Percentiles rank a stretch among this genome's conserved stretches.
Conservation (phyloP, 2,888 invertebrate genomes). For the Pterostichus niger region DNA sequence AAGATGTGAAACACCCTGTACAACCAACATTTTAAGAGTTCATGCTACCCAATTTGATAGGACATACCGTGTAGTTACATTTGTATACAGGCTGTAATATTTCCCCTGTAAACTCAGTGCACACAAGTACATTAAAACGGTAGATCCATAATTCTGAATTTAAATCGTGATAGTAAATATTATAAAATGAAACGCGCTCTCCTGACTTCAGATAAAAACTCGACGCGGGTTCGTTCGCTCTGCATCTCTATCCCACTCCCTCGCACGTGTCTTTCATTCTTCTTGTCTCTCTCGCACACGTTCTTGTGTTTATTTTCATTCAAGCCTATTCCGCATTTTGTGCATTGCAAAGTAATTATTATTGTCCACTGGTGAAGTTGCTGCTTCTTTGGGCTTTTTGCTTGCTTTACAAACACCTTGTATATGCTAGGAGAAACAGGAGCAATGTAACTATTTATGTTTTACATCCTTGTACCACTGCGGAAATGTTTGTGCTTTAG, state of each 20-base stretch:
- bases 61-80: too few species aligned
- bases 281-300: background rate
- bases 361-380: slow-evolving; percentile 9
- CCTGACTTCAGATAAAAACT: slow-evolving; percentile 28
- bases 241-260: slow-evolving; percentile 14
- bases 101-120: too few species aligned
- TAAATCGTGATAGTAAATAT: slow-evolving; percentile 63
- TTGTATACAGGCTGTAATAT: too few species aligned
- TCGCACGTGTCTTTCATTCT: background rate
- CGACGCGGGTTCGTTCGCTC: slow-evolving; percentile 9
- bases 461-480: too few species aligned
- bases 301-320: slow-evolving; percentile 32
- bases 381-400: too few species aligned
- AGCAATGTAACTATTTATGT: too few species aligned
- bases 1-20: too few species aligned
- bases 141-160: slow-evolving; percentile 45
- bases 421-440: too few species aligned
- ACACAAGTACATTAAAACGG: background rate
- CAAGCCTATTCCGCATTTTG: slow-evolving; percentile 53
- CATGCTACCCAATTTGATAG: too few species aligned
- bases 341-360: slow-evolving; percentile 57
- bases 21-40: too few species aligned
- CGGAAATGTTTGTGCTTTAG: too few species aligned
- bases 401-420: too few species aligned
- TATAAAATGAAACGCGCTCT: slow-evolving; percentile 61